Percentiles rank a stretch among this genome's conserved stretches.
Evolutionary conservation across 2,888 invertebrate species (phyloP).

Genomic region (Leptopilina drosophilae): DNA sequence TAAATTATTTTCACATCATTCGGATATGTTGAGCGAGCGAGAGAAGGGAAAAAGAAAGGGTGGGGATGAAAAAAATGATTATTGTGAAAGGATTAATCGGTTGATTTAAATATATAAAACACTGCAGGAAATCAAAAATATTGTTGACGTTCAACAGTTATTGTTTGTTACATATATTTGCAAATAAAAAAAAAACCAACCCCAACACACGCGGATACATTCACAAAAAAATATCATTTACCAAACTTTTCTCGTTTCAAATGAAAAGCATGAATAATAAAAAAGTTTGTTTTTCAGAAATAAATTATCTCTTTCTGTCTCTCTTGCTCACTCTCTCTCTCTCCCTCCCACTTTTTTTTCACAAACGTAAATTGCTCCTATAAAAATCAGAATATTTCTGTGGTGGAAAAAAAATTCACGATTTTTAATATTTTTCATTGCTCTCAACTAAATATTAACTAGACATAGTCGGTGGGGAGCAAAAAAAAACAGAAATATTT

Average conservation of each 20-base stretch:
- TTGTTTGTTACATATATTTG: slow-evolving; percentile 18
- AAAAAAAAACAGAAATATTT: too few relatives aligned
- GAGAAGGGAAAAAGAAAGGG: too few relatives aligned
- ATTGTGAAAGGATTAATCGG: too few relatives aligned
- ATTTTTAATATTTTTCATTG: too few relatives aligned
- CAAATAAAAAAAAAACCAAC: not conserved
- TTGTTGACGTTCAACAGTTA: slow-evolving; percentile 14
- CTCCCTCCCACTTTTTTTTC: not conserved
- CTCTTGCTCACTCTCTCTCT: not conserved
- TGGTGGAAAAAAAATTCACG: too few relatives aligned
- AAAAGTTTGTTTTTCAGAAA: slow-evolving; percentile 9
- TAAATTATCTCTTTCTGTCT: not conserved
- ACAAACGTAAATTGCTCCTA: too few relatives aligned
- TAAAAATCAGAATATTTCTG: too few relatives aligned
- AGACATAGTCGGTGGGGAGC: too few relatives aligned
- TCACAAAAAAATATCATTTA: slow-evolving; percentile 16
- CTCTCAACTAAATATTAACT: too few relatives aligned
- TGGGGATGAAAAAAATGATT: too few relatives aligned
- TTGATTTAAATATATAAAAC: slow-evolving; percentile 2
- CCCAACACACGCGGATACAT: too few relatives aligned
- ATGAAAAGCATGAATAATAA: slow-evolving; percentile 14
- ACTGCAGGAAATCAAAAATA: slow-evolving; percentile 8
- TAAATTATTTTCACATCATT: slow-evolving; percentile 22
- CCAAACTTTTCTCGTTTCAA: slow-evolving; percentile 3
- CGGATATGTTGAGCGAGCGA: not conserved